Base-by-base conservation (phyloP, 1,140 invertebrate genomes). In the Panagrolaimus sp. region DNA sequence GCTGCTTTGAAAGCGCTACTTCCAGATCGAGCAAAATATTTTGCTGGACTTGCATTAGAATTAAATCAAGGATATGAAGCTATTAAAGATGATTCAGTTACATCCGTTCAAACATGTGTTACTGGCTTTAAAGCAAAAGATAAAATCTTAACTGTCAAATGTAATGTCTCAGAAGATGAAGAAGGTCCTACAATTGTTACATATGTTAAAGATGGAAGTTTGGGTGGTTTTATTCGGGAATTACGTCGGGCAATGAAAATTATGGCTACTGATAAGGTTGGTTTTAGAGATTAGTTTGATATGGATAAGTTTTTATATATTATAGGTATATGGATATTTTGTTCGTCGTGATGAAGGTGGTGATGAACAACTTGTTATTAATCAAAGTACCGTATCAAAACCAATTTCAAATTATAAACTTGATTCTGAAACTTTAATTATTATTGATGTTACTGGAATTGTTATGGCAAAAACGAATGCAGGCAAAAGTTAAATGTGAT, bases 321-420 rank as follows among this genome's bases (percentile, higher is more conserved):
- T 72, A 61, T 38, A 74, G 73, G 75, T 76, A 13, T 76, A 76
- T 61, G 74, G 74, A 11, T 76, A 76, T 42, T 76, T 70, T 46
- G 64, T 72, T n/a, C 66, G 71, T 16, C 47, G 76, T 5, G 68
- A 70, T 16, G 68, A 73, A 42, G 65, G 66, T 5, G 76, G 74
- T 9, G 73, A 74, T 44, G 75, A 74, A 51, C 46, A 62, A 20
- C 31, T 74, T 14, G 48, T 65, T 14, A 51, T 74, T n/a, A 74
- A 38, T 48, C 70, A 31, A 31, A 44, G 38, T 5, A 72, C 72
- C 25, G 11, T 14, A 1, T 13, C 23, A 20, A 75, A 72, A 43
- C 64, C 68, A 16, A 46, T 73, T 51, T 63, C 67, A 14, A 47
- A 43, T 16, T 46, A 78, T 23, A 65, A 73, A 46, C 43, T 73